Evolutionary conservation across 2,797 vertebrate species (phyloP).

Genomic region (Anisognathus igniventris): DNA sequence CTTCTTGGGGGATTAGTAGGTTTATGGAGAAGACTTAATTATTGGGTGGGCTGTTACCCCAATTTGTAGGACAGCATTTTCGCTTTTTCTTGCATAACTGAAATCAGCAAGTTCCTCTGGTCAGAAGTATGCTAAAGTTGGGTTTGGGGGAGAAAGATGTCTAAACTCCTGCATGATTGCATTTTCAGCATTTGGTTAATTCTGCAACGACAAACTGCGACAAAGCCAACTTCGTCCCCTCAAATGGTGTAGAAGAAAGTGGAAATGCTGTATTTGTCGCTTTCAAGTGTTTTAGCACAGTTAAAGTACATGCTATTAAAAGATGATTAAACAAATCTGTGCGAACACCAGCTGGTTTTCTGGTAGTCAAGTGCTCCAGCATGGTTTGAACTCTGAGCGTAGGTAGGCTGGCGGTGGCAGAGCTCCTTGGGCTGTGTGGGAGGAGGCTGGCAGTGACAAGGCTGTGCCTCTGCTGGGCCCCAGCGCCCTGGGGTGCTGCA

Average conservation of each 20-base stretch:
- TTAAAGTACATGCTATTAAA: conserved; percentile 49
- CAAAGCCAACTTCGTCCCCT: not conserved
- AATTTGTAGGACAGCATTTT: not conserved
- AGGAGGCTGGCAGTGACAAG: not conserved
- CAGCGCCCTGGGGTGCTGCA: not conserved
- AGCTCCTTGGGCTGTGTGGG: not conserved
- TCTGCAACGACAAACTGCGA: accelerated
- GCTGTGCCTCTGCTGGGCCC: not conserved
- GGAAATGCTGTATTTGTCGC: not conserved
- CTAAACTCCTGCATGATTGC: not conserved
- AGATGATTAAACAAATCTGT: conserved; percentile 39
- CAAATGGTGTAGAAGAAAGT: not conserved
- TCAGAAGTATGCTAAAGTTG: not conserved
- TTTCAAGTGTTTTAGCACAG: not conserved
- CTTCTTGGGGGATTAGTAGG: not conserved
- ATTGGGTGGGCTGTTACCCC: not conserved
- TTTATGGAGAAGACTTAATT: not conserved
- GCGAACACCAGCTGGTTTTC: conserved; percentile 41
- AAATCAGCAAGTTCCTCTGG: not conserved
- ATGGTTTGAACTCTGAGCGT: not conserved
- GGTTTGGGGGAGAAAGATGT: not conserved
- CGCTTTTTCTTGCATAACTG: not conserved
- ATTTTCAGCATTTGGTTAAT: not conserved
- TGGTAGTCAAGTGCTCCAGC: not conserved
- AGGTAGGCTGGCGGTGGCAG: not conserved